These are phyloP conservation scores for Dascillus cervinus DNA, from an alignment of 2,888 invertebrate genomes.

Conservation along the genomic window DNA sequence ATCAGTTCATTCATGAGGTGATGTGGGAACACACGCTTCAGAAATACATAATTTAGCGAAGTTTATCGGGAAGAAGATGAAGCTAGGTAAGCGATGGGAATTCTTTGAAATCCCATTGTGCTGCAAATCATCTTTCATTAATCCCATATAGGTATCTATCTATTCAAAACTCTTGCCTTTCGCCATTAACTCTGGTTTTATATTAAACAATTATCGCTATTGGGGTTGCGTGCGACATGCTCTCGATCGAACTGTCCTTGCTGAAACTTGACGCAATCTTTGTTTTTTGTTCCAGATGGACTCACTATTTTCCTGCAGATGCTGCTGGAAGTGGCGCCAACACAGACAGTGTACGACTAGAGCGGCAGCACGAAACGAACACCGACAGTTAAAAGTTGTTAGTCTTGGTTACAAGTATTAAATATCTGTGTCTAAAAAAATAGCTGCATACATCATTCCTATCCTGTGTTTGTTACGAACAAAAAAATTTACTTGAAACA, in stretches of 20 bases:
- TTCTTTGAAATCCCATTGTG: constrained; percentile 17
- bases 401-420: too few relatives aligned
- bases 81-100: constrained; percentile 18
- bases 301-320: constrained; percentile 86
- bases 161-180: constrained; percentile 12
- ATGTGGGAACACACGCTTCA: constrained; percentile 15
- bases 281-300: constrained; percentile 57
- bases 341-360: constrained; percentile 69
- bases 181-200: too few relatives aligned
- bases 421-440: too few relatives aligned
- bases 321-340: constrained; percentile 84
- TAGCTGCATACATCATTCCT: too few relatives aligned
- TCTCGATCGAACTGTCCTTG: too few relatives aligned
- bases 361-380: too few relatives aligned
- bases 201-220: too few relatives aligned
- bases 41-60: constrained; percentile 14
- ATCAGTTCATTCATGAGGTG: constrained; percentile 18
- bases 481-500: too few relatives aligned
- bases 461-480: too few relatives aligned
- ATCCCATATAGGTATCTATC: constrained; percentile 15
- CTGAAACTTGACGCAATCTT: background rate
- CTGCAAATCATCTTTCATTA: constrained; percentile 16
- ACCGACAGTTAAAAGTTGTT: too few relatives aligned
- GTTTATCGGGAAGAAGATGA: constrained; percentile 14
- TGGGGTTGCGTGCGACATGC: too few relatives aligned